Conservation (phyloP, 2,888 invertebrate genomes). For the Fragum fragum region DNA sequence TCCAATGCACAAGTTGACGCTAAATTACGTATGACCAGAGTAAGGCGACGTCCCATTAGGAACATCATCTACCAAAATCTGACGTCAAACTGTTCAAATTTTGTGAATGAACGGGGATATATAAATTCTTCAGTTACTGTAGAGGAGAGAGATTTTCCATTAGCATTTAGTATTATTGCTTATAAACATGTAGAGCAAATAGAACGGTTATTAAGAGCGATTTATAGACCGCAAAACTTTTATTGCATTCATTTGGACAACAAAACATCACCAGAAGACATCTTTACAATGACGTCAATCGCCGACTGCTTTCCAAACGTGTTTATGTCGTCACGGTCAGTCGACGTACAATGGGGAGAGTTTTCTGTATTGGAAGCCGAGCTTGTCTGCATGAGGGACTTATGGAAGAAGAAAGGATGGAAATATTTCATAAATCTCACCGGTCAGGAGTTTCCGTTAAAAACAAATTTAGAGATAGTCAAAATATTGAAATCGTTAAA, state of each 20-base stretch:
- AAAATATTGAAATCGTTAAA: slow-evolving; percentile 37
- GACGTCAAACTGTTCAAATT: slow-evolving; percentile 33
- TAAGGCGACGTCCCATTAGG: not conserved
- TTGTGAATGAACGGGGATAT: slow-evolving; percentile 36
- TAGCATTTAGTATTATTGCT: slow-evolving; percentile 70
- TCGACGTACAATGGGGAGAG: slow-evolving; percentile 73
- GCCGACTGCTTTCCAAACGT: slow-evolving; percentile 70
- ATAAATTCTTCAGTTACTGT: slow-evolving; percentile 30
- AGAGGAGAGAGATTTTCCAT: slow-evolving; percentile 59
- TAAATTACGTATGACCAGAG: slow-evolving; percentile 1
- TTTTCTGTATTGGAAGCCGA: slow-evolving; percentile 75
- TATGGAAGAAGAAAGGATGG: slow-evolving; percentile 48
- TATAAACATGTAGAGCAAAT: slow-evolving; percentile 68
- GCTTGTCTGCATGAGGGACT: slow-evolving; percentile 75
- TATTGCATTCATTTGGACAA: slow-evolving; percentile 78
- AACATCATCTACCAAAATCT: not conserved
- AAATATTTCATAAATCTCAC: slow-evolving; percentile 52
- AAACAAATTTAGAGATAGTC: slow-evolving; percentile 51
- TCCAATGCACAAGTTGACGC: not conserved
- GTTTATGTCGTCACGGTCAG: slow-evolving; percentile 59
- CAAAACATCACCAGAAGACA: slow-evolving; percentile 37
- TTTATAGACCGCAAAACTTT: slow-evolving; percentile 75
- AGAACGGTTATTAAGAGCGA: slow-evolving; percentile 67
- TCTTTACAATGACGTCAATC: slow-evolving; percentile 45
- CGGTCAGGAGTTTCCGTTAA: slow-evolving; percentile 47